phyloP scores from a whole-genome alignment of 2,797 vertebrate species.

The Morelia viridis region DNA sequence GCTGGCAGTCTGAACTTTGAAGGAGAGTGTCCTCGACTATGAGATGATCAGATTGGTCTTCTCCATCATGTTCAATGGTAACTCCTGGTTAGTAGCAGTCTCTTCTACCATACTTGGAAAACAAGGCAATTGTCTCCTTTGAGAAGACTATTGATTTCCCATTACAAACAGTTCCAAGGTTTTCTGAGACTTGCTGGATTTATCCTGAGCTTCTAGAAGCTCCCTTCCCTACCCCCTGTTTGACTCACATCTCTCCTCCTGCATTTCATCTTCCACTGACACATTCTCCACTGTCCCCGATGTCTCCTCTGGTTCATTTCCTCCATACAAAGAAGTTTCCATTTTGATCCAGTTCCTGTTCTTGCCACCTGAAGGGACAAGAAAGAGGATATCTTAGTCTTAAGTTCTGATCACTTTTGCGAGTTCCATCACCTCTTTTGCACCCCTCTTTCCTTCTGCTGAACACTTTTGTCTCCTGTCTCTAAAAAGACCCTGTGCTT shows the following conservation, averaged over 20 bases:
- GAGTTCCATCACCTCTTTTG: not conserved
- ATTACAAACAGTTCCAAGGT: not conserved
- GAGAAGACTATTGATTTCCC: too few relatives aligned
- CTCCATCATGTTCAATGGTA: not conserved
- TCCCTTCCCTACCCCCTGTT: not conserved
- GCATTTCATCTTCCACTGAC: not conserved
- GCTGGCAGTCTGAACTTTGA: not conserved
- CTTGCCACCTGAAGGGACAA: not conserved
- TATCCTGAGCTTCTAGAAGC: not conserved
- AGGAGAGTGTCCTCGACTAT: not conserved
- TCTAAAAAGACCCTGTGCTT: not conserved
- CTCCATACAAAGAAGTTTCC: not conserved
- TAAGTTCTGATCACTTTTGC: not conserved
- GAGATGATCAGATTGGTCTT: not conserved
- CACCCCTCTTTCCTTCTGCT: too few relatives aligned
- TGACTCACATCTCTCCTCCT: not conserved
- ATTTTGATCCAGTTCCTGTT: not conserved
- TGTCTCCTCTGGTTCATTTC: not conserved
- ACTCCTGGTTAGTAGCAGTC: not conserved
- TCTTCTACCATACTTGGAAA: not conserved
- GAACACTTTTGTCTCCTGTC: not conserved
- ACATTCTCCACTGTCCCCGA: not conserved
- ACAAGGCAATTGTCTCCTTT: not conserved
- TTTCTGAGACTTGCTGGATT: not conserved
- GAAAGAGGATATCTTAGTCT: not conserved